A percentile compares a stretch with the other conserved stretches of the same genome.
Evolutionary conservation across 2,113 vertebrate genomes (phyloP).

Genomic region (Aphyosemion australe): DNA sequence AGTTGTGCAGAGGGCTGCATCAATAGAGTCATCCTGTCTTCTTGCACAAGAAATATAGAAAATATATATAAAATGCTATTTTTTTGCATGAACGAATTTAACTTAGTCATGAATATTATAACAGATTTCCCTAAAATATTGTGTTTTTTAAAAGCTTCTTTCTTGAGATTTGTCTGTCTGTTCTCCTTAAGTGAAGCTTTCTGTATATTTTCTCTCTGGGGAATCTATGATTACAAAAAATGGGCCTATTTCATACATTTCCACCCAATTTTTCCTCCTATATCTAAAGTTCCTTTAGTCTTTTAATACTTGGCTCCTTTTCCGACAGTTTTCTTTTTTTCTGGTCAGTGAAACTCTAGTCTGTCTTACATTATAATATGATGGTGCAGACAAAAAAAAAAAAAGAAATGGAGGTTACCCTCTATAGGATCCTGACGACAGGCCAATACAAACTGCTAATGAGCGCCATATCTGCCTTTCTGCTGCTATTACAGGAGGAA

Average conservation of each 20-base stretch:
- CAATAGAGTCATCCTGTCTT: too few relatives aligned
- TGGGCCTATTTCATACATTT: slow-evolving; percentile 8
- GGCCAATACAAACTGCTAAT: slow-evolving; percentile 45
- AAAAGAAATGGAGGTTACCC: slow-evolving; percentile 29
- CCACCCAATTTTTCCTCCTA: slow-evolving; percentile 15
- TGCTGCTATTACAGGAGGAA: slow-evolving; percentile 83
- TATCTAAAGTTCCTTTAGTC: slow-evolving; percentile 20
- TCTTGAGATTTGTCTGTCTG: not conserved
- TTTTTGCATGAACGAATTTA: too few relatives aligned
- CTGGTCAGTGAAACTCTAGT: slow-evolving; percentile 14
- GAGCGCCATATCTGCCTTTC: slow-evolving; percentile 42
- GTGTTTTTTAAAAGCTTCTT: not conserved
- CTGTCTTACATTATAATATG: slow-evolving; percentile 2
- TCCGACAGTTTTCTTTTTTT: slow-evolving; percentile 1
- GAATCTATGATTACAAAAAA: slow-evolving; percentile 16
- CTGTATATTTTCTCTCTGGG: not conserved
- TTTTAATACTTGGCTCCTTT: not conserved
- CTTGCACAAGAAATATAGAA: too few relatives aligned
- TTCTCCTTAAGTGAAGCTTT: slow-evolving; percentile 4
- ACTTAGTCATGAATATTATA: too few relatives aligned
- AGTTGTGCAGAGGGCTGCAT: too few relatives aligned
- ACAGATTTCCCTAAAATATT: too few relatives aligned
- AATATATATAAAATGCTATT: too few relatives aligned
- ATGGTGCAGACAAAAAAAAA: slow-evolving; percentile 9
- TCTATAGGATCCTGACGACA: slow-evolving; percentile 24